Evolutionary conservation across 2,113 vertebrate genomes (phyloP).

Genomic region (Pachypanchax playfairii): DNA sequence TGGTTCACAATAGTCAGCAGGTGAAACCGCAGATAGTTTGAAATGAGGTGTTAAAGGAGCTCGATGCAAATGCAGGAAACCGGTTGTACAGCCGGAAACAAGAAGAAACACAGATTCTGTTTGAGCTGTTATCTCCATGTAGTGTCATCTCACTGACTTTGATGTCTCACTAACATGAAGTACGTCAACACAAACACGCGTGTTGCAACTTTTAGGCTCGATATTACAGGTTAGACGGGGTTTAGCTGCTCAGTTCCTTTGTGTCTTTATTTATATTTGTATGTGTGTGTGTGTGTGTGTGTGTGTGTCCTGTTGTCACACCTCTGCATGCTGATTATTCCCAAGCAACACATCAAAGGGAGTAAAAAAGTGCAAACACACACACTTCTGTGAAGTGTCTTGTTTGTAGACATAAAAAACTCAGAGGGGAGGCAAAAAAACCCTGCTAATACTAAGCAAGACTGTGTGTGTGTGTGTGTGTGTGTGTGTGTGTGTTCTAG

Average conservation of each 20-base stretch:
- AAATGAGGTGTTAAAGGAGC: background rate
- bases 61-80: slow-evolving; percentile 15
- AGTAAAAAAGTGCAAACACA: slow-evolving; percentile 42
- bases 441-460: slow-evolving; percentile 2
- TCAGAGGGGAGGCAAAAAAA: slow-evolving; percentile 30
- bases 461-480: slow-evolving; percentile 6
- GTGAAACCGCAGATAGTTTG: background rate
- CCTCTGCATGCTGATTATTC: slow-evolving; percentile 40
- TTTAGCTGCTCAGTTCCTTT: slow-evolving; percentile 27
- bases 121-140: background rate
- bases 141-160: background rate
- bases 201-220: slow-evolving; percentile 18
- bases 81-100: background rate
- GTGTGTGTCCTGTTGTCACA: slow-evolving; percentile 23
- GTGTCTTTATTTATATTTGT: background rate
- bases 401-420: slow-evolving; percentile 44
- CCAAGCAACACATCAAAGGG: slow-evolving; percentile 59
- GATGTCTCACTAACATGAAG: background rate
- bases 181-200: background rate
- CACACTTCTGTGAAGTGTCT: slow-evolving; percentile 31
- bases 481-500: no score
- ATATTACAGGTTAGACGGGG: slow-evolving; percentile 37
- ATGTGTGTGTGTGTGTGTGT: slow-evolving; percentile 9
- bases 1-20: background rate
- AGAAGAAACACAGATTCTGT: background rate